A percentile compares a stretch with the other conserved stretches of the same genome.
phyloP scores from a whole-genome alignment of 1,140 invertebrate species.

The Oryzaephilus surinamensis region DNA sequence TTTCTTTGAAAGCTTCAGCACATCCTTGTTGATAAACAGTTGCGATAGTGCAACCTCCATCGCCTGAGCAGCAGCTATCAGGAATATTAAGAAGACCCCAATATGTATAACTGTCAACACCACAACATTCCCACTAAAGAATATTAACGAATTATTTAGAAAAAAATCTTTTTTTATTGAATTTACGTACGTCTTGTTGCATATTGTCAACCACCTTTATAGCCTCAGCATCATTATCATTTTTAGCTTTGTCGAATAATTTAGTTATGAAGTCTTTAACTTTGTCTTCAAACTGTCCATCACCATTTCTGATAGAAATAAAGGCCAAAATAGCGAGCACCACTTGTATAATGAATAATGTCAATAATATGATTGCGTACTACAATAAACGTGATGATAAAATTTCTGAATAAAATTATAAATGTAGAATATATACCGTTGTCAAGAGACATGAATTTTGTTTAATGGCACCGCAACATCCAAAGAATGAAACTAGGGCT shows the following conservation, averaged over 20 bases:
- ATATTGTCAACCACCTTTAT: not conserved
- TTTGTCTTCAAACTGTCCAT: slow-evolving; percentile 45
- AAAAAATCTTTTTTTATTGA: not conserved
- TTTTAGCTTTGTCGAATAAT: slow-evolving; percentile 5
- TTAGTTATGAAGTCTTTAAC: slow-evolving; percentile 37
- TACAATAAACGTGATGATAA: slow-evolving; percentile 37
- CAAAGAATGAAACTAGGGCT: slow-evolving; percentile 73
- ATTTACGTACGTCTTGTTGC: slow-evolving; percentile 1
- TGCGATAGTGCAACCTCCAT: not conserved
- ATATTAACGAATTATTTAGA: not conserved
- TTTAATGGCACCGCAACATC: slow-evolving; percentile 74
- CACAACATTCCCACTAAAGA: slow-evolving; percentile 6
- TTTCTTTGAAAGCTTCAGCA: not conserved
- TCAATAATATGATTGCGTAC: slow-evolving; percentile 67
- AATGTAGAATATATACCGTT: slow-evolving; percentile 42
- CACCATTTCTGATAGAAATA: slow-evolving; percentile 56
- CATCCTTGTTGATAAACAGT: slow-evolving; percentile 1
- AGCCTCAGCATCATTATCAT: not conserved
- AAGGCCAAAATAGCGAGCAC: slow-evolving; percentile 76
- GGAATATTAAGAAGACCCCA: not conserved
- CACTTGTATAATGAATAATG: slow-evolving; percentile 74
- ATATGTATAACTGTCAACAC: not conserved
- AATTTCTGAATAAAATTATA: not conserved
- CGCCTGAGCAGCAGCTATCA: slow-evolving; percentile 1
- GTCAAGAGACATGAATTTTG: slow-evolving; percentile 78